Conservation (phyloP, 2,888 invertebrate genomes). For the Ornithoptera alexandrae region DNA sequence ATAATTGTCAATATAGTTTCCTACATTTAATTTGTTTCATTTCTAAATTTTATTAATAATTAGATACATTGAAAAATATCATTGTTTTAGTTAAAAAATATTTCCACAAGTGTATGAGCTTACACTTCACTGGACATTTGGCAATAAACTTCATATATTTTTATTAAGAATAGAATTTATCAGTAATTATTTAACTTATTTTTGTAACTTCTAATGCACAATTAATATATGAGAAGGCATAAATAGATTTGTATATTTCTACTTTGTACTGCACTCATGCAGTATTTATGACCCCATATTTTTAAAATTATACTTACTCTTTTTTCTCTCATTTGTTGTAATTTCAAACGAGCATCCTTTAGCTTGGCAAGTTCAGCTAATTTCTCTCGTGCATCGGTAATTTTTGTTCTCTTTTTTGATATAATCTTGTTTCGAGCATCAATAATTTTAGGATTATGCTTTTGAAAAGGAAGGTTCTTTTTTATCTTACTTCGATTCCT, state of each 20-base stretch:
- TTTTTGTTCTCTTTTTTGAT: slow-evolving; percentile 86
- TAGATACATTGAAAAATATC: no score
- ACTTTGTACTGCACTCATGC: not conserved
- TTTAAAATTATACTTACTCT: slow-evolving; percentile 48
- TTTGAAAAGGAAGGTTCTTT: slow-evolving; percentile 38
- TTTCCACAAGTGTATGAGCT: no score
- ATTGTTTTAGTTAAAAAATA: no score
- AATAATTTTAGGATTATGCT: slow-evolving; percentile 40
- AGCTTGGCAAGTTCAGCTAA: slow-evolving; percentile 87
- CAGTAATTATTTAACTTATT: no score
- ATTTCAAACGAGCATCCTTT: slow-evolving; percentile 86
- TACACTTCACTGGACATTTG: no score
- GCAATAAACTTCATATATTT: no score
- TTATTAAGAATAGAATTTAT: no score
- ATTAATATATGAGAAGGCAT: no score
- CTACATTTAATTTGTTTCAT: no score
- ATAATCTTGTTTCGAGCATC: slow-evolving; percentile 91
- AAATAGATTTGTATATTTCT: not conserved
- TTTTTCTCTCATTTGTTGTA: slow-evolving; percentile 82
- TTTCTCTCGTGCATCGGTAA: slow-evolving; percentile 90
- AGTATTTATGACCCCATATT: not conserved
- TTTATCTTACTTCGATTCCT: slow-evolving; percentile 37
- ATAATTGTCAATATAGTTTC: no score
- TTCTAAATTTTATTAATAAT: no score
- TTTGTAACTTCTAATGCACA: no score